Conservation (phyloP, 2,113 vertebrate genomes). For the Poicephalus meyeri region DNA sequence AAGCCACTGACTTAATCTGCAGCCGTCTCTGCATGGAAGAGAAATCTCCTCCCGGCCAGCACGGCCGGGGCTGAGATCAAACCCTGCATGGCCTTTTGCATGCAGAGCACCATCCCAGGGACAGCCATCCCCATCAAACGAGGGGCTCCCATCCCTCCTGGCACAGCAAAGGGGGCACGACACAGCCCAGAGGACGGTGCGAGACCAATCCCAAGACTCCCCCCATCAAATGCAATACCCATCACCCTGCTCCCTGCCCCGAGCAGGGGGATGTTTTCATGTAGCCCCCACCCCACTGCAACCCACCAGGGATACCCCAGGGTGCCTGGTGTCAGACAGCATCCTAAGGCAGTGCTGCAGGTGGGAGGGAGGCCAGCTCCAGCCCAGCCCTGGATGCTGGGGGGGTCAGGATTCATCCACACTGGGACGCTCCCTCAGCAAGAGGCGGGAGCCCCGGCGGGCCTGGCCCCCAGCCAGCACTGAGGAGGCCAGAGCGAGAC, state of each 20-base stretch:
- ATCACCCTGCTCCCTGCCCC: not conserved
- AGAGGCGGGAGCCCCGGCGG: slow-evolving; percentile 7
- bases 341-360: not conserved
- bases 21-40: not conserved
- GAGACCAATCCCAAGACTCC: not conserved
- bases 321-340: accelerated
- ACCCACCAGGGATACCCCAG: not conserved
- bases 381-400: not conserved
- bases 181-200: accelerated
- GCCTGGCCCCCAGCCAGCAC: slow-evolving; percentile 39
- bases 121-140: accelerated
- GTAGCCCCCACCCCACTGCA: not conserved
- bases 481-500: slow-evolving; percentile 44
- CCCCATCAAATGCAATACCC: not conserved
- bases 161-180: accelerated
- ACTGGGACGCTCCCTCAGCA: slow-evolving; percentile 13
- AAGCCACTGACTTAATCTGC: not conserved
- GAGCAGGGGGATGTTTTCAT: not conserved
- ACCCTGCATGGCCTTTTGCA: not conserved
- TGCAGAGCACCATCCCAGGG: not conserved
- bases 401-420: not conserved
- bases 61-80: not conserved
- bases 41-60: not conserved
- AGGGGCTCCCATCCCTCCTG: not conserved
- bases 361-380: not conserved